Evolutionary conservation across 2,797 vertebrate genomes (phyloP).

Genomic region (Pithecia hirsuta): DNA sequence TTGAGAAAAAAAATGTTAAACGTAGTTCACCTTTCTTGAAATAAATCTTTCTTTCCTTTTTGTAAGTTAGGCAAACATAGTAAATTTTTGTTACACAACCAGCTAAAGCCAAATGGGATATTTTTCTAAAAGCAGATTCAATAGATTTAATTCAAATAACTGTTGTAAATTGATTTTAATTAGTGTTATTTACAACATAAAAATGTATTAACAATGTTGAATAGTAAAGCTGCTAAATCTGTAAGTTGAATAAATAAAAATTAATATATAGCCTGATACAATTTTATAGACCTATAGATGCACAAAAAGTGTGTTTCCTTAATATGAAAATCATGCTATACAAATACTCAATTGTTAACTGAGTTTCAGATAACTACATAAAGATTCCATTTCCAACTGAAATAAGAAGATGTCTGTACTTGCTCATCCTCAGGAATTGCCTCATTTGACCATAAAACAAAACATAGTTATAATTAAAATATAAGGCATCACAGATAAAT

Average conservation of each 20-base stretch:
- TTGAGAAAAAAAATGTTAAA: not conserved
- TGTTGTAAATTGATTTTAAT: constrained; percentile 2
- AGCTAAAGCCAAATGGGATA: not conserved
- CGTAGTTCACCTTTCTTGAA: not conserved
- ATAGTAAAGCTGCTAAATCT: not conserved
- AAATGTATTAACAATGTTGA: not conserved
- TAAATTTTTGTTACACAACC: not conserved
- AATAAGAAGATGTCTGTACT: not conserved
- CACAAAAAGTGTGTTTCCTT: not conserved
- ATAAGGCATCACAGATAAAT: not conserved
- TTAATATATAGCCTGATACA: not conserved
- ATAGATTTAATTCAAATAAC: constrained; percentile 8
- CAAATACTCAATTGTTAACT: not conserved
- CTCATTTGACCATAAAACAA: not conserved
- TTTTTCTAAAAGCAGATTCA: not conserved
- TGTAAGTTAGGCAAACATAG: not conserved
- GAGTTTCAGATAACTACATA: not conserved
- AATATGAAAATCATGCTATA: not conserved
- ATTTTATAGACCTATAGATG: not conserved
- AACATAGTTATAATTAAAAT: not conserved
- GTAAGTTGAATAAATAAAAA: not conserved
- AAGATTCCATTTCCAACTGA: not conserved
- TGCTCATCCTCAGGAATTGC: not conserved
- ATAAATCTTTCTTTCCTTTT: not conserved
- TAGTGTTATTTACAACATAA: not conserved